Percentiles rank a stretch among this genome's conserved stretches.
These are phyloP conservation scores for Dicentrarchus labrax DNA, from an alignment of 2,113 vertebrate genomes.

Conservation along the genomic window DNA sequence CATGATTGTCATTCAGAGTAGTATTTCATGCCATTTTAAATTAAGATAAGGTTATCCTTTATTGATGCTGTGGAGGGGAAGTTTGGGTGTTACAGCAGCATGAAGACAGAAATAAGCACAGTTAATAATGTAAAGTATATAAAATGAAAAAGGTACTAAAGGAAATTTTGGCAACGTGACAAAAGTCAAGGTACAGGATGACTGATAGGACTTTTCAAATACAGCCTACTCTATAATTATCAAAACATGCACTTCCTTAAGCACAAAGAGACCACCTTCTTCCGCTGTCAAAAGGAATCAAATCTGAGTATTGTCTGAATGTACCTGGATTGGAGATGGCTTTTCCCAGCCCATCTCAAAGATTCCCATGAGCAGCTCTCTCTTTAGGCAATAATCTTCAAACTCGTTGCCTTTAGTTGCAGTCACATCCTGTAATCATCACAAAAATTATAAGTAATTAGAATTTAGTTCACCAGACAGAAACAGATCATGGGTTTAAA, in stretches of 20 bases:
- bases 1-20: too few species aligned
- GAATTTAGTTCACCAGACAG: not conserved
- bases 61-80: too few species aligned
- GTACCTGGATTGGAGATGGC: constrained; percentile 98
- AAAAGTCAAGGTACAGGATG: not conserved
- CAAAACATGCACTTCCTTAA: not conserved
- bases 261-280: not conserved
- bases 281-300: not conserved
- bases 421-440: constrained; percentile 92
- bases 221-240: not conserved
- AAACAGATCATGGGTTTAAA: not conserved
- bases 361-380: constrained; percentile 99
- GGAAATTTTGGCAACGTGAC: too few species aligned
- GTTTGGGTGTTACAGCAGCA: too few species aligned
- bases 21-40: too few species aligned
- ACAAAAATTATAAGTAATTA: not conserved
- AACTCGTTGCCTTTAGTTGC: constrained; percentile 99
- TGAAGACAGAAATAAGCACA: too few species aligned
- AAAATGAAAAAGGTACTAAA: too few species aligned
- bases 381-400: constrained; percentile 99
- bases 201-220: not conserved
- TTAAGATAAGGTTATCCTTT: too few species aligned
- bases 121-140: too few species aligned
- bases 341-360: constrained; percentile 99
- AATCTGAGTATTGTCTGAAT: not conserved